These are phyloP conservation scores for Otolemur garnettii DNA, from an alignment of 2,113 vertebrate species.

Conservation along the genomic window DNA sequence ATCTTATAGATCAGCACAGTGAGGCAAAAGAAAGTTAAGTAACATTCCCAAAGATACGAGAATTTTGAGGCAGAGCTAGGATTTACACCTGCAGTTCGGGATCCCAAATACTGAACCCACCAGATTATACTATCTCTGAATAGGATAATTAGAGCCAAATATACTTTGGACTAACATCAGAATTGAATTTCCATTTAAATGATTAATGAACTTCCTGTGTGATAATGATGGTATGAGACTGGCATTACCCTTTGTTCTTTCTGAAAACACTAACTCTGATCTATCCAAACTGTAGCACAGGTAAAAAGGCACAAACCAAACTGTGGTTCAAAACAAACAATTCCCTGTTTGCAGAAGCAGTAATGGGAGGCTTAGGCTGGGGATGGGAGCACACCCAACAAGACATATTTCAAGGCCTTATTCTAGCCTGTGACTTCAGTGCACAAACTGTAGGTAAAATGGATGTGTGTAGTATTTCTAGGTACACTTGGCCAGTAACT, in stretches of 20 bases:
- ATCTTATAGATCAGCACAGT: neutral
- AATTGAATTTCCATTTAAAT: neutral
- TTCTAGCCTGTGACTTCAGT: neutral
- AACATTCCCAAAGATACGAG: neutral
- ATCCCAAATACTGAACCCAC: neutral
- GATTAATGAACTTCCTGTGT: neutral
- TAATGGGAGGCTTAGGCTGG: neutral
- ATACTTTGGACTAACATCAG: neutral
- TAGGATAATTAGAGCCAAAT: neutral
- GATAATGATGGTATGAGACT: neutral
- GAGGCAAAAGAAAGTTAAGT: neutral
- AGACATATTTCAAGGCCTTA: neutral
- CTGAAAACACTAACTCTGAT: neutral
- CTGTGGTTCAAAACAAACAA: neutral
- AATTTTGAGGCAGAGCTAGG: neutral
- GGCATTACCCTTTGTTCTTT: neutral
- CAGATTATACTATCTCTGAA: neutral
- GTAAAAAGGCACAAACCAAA: neutral
- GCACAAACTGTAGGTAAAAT: neutral
- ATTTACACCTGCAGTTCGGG: neutral
- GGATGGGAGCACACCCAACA: neutral
- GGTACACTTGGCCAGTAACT: too few relatives aligned
- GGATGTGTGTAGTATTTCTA: too few relatives aligned
- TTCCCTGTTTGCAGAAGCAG: neutral
- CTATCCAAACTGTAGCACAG: neutral